Base-by-base conservation (phyloP, 2,113 vertebrate genomes). In the Marmota flaviventris region DNA sequence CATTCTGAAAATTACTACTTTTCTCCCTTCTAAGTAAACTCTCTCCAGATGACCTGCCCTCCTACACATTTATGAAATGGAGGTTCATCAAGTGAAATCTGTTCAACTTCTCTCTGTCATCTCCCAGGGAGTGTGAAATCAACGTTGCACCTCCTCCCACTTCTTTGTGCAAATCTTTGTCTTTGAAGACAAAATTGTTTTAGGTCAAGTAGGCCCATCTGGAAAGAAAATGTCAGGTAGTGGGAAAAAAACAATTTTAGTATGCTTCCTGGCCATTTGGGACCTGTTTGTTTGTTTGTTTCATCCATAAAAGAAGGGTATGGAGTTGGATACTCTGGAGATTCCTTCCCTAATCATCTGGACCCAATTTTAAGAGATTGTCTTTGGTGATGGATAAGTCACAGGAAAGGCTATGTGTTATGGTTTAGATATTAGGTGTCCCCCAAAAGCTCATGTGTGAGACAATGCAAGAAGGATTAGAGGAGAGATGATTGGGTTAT, bases 121-220 rank as follows among this genome's bases (percentile, higher is more conserved):
- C 78, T 65, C 51, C 18, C 58, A 88, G 58, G 51, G 58, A 77
- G 8, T 45, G 58, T 56, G 94, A 77, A 39, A 48, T 84, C 56
- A 72, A 1, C 12, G 39, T 65, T 34, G 13, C 3, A 29, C n/a
- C 37, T 89, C 27, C 69, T 93, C 8, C 73, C 37, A 72, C 20
- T 32, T 32, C 48, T 89, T 72, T 85, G n/a, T 12, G 58, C 37
- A 93, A 70, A 72, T 16, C 51, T 51, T 32, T 76, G 24, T n/a
- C 51, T 82, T 88, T 81, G 87, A 91, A 92, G 27, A 56, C 42
- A 86, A 92, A 96, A 77, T 29, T 67, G 34, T 9, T 75, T 79
- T 24, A 75, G 61, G 89, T 63, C 58, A 42, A 3, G 12, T 8
- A 48, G 32, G 37, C 45, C 37, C 29, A 73, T 67, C 32, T 89